These are phyloP conservation scores for Pantherophis vulpinus DNA, from an alignment of 2,797 vertebrate genomes.

Conservation along the genomic window DNA sequence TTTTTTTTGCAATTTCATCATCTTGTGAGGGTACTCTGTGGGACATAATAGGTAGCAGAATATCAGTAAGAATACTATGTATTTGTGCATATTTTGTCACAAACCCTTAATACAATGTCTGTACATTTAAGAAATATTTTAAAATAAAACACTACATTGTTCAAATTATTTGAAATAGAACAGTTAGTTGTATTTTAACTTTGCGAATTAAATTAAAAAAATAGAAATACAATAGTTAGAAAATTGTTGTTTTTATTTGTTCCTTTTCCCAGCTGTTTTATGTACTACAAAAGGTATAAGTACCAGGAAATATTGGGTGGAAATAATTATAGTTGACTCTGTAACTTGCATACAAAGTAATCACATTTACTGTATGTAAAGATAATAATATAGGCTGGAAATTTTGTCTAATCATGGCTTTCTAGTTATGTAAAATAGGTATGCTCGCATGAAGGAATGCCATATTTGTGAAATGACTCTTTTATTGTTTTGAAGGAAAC, in stretches of 20 bases:
- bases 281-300: not conserved
- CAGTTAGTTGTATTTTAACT: not conserved
- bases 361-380: not conserved
- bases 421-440: not conserved
- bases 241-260: not conserved
- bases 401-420: not conserved
- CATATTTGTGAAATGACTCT: not conserved
- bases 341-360: not conserved
- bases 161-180: not conserved
- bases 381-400: not conserved
- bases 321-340: not conserved
- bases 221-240: not conserved
- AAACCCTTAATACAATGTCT: not conserved
- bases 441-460: not conserved
- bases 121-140: not conserved
- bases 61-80: not conserved
- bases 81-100: not conserved
- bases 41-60: not conserved
- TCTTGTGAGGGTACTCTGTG: not conserved
- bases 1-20: not conserved
- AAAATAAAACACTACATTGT: not conserved
- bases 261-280: not conserved
- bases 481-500: not conserved
- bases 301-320: not conserved
- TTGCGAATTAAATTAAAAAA: not conserved